Evolutionary conservation across 2,113 vertebrate genomes (phyloP), one percentile per base, ranked within the genome.

Genomic region (Falco punctatus): DNA sequence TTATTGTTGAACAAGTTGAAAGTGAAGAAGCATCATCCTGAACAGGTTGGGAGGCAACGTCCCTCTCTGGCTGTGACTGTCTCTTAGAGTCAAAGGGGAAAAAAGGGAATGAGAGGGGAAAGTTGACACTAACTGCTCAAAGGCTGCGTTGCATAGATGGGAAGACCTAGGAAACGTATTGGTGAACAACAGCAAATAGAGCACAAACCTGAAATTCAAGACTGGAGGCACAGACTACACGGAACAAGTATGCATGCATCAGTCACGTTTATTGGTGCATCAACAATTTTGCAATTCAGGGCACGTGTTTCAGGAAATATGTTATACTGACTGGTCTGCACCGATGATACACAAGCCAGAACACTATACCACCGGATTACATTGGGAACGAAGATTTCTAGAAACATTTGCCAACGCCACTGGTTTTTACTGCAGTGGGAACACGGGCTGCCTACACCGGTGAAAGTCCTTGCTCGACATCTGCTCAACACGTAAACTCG

Each of bases 71-170:
- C 28, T 24, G 2, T 0, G 33, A 17, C 23, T 20, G 13, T 4
- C 42, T n/a, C 26, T 18, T 7, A 3, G 65, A 8, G 15, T 7
- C 7, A 15, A 32, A 14, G 42, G 42, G 38, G 21, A 2, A 26
- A 52, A 90, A 58, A 21, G 24, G 40, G 40, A 81, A 27, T 1
- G 33, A 67, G 54, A 35, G 46, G 61, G 67, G 67, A 67, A 42
- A 40, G 52, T 16, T 16, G 75, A 23, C 2, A 24, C 11, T 26
- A 30, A 19, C 26, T 15, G 42, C 83, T 69, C 48, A 5, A 3
- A 15, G 58, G 4, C 17, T 8, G 8, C 11, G 1, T 0, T 3
- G 15, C 8, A 3, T 3, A 18, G 51, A 21, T 7, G 38, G 0
- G 30, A 35, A 49, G 59, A 61, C 22, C 35, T 13, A 5, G 28